Conservation (phyloP, 35 echinoderm and acorn worm species). For the Apostichopus parvimensis region DNA sequence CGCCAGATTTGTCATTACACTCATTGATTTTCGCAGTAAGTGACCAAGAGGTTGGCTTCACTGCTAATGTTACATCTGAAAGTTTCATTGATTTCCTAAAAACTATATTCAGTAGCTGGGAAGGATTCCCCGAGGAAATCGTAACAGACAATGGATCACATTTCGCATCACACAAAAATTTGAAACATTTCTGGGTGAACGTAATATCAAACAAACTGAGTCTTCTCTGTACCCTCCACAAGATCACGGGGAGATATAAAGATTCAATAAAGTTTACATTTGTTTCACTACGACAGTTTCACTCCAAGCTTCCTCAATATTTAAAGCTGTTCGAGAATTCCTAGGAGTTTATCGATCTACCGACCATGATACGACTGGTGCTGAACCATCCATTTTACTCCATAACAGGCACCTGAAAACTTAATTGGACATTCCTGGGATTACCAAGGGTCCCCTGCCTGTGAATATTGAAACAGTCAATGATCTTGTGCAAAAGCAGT, state of each 20-base stretch:
- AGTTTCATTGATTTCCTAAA: slow-evolving; percentile 22
- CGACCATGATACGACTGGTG: background rate
- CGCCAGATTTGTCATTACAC: slow-evolving; percentile 51
- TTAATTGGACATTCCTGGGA: background rate
- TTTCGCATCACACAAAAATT: background rate
- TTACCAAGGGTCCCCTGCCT: background rate
- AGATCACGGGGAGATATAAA: slow-evolving; percentile 52
- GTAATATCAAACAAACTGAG: slow-evolving; percentile 24
- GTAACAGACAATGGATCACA: slow-evolving; percentile 51
- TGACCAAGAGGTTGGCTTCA: slow-evolving; percentile 57
- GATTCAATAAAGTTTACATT: slow-evolving; percentile 14
- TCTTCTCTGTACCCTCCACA: slow-evolving; percentile 52
- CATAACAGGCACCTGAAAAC: slow-evolving; percentile 13
- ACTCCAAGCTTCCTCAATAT: background rate
- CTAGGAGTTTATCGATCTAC: background rate
- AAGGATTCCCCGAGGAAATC: slow-evolving; percentile 67
- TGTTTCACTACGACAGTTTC: background rate
- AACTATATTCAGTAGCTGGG: slow-evolving; percentile 44
- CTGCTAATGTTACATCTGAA: slow-evolving; percentile 51
- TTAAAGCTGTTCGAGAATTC: background rate
- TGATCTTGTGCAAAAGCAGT: background rate
- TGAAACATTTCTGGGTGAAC: slow-evolving; percentile 10
- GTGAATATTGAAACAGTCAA: background rate
- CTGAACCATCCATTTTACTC: background rate
- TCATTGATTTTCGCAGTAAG: slow-evolving; percentile 63